phyloP scores from a whole-genome alignment of 2,797 vertebrate genomes.

The Mallotus villosus region DNA sequence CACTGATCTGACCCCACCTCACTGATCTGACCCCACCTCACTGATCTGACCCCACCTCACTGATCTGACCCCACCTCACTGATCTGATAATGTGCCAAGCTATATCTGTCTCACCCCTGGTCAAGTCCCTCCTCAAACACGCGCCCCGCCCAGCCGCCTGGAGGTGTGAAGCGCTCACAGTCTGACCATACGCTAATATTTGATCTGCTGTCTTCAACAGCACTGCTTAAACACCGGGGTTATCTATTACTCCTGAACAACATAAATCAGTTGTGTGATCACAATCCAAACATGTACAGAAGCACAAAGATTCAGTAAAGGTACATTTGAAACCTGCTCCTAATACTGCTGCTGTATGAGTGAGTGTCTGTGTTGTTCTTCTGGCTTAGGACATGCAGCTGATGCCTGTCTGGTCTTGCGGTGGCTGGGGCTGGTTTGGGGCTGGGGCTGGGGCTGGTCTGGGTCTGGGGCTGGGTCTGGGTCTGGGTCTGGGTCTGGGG shows the following conservation, averaged over 20 bases:
- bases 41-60: constrained; percentile 14
- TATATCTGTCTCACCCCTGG: constrained; percentile 8
- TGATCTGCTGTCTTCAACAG: neutral
- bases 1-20: no score
- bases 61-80: constrained; percentile 43
- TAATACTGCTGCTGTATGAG: neutral
- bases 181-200: neutral
- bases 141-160: no score
- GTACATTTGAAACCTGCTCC: no score
- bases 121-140: neutral
- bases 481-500: no score
- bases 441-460: no score
- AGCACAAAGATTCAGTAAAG: no score
- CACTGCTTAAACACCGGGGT: constrained; percentile 3
- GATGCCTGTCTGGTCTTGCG: constrained; percentile 17
- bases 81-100: constrained; percentile 20
- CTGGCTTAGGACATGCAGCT: constrained; percentile 31
- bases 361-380: constrained; percentile 4
- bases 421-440: no score
- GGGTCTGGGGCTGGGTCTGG: no score
- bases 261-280: no score
- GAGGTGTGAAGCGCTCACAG: neutral
- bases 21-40: no score
- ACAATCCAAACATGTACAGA: no score
- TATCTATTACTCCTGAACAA: constrained; percentile 1